Conservation (phyloP, 2,888 invertebrate species). For the Eudasyphora cyanicolor region DNA sequence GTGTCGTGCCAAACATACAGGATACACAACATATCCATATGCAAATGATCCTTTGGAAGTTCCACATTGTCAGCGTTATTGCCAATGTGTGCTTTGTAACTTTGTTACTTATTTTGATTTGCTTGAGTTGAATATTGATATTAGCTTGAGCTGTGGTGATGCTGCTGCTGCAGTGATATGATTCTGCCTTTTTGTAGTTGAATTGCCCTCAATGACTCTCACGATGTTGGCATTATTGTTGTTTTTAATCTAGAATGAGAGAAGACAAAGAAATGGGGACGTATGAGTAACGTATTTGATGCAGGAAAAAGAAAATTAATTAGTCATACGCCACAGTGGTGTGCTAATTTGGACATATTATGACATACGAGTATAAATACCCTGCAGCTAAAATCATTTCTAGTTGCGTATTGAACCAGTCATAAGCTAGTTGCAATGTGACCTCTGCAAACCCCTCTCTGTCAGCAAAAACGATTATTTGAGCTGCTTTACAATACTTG, state of each 20-base stretch:
- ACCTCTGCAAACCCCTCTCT: too few species aligned
- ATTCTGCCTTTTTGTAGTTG: neutral
- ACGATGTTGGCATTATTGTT: neutral
- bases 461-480: too few species aligned
- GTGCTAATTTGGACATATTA: too few species aligned
- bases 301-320: too few species aligned
- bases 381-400: too few species aligned
- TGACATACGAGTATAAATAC: too few species aligned
- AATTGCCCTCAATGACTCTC: neutral
- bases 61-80: constrained; percentile 63
- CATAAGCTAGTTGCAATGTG: too few species aligned
- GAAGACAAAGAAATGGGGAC: neutral
- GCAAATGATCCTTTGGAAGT: constrained; percentile 66
- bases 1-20: constrained; percentile 66
- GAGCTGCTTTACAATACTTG: too few species aligned
- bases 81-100: constrained; percentile 29
- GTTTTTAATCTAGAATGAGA: neutral
- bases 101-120: constrained; percentile 19
- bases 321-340: too few species aligned
- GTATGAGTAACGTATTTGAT: neutral
- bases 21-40: constrained; percentile 68
- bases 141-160: neutral
- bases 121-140: neutral
- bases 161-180: neutral
- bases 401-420: too few species aligned